These are phyloP conservation scores for Bombus pyrosoma DNA, from an alignment of 1,140 invertebrate species.

Conservation along the genomic window DNA sequence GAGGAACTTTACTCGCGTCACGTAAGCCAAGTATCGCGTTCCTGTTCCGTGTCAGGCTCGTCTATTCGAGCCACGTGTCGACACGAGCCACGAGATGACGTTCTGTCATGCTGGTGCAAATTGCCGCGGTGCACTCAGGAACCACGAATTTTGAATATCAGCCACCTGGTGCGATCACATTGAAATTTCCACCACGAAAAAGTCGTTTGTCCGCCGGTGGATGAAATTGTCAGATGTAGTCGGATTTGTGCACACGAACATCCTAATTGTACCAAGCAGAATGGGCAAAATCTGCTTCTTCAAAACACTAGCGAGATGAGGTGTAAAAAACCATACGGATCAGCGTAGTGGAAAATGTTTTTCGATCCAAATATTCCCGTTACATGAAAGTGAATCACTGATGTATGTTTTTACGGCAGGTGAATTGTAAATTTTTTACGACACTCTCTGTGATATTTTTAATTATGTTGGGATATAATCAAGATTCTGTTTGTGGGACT, in stretches of 20 bases:
- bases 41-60: constrained; percentile 15
- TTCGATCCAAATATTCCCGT: not conserved
- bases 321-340: not conserved
- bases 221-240: not conserved
- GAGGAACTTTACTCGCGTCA: constrained; percentile 6
- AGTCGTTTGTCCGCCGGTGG: not conserved
- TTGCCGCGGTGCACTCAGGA: not conserved
- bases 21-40: constrained; percentile 5
- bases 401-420: not conserved
- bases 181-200: not conserved
- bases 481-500: too few species aligned
- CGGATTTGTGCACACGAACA: not conserved
- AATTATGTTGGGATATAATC: too few species aligned
- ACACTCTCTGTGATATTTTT: too few species aligned
- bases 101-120: constrained; percentile 3
- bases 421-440: too few species aligned
- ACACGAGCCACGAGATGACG: constrained; percentile 18
- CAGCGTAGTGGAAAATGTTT: not conserved
- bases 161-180: not conserved
- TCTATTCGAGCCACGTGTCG: constrained; percentile 12
- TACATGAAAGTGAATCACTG: not conserved
- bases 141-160: not conserved
- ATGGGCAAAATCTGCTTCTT: not conserved
- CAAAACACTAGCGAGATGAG: not conserved
- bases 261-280: too few species aligned